Evolutionary conservation across 2,888 invertebrate species (phyloP), one percentile per base, ranked within the genome.

Genomic region (Gari tellinella): DNA sequence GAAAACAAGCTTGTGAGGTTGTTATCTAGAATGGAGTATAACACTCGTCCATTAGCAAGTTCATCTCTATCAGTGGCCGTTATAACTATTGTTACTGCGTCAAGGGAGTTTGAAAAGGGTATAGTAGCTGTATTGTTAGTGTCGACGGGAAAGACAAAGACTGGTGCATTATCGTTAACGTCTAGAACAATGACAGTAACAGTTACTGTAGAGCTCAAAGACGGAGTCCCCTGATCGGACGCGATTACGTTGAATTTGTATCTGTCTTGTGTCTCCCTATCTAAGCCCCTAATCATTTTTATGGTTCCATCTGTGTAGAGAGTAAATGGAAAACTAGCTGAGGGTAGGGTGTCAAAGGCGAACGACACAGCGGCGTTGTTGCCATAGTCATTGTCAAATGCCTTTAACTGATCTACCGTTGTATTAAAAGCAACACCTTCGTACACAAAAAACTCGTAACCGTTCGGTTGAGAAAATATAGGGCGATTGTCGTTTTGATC

Each of bases 401-500:
- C 86, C 10, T 65, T 63, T 25, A 84, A 68, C n/a, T 74, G 77
- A 41, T 74, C 77, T 15, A 86, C 65, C 10, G 81, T 74, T 14
- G 80, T 81, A 58, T 80, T 72, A 37, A 74, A 52, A 1, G 76
- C 68, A 31, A 80, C 72, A 52, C 81, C 78, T 66, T 86, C 86
- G 26, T 73, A 63, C 10, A 83, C 72, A 31, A 61, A 63, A 53
- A 82, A 74, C 41, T 74, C 74, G 49, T 82, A 83, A n/a, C n/a
- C n/a, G 53, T 70, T 75, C 14, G 75, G 73, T n/a, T 72, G 72
- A 14, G 69, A 56, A 51, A 86, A 85, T 10, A 56, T 52, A 8
- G 86, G 86, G 15, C 76, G 62, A 48, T 83, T 82, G 64, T 86
- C 86, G 49, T 86, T 86, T 40, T 75, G 72, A 64, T 86, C 86